These are phyloP conservation scores for Drosophila prostipennis DNA, from an alignment of 2,888 invertebrate genomes.

Conservation along the genomic window DNA sequence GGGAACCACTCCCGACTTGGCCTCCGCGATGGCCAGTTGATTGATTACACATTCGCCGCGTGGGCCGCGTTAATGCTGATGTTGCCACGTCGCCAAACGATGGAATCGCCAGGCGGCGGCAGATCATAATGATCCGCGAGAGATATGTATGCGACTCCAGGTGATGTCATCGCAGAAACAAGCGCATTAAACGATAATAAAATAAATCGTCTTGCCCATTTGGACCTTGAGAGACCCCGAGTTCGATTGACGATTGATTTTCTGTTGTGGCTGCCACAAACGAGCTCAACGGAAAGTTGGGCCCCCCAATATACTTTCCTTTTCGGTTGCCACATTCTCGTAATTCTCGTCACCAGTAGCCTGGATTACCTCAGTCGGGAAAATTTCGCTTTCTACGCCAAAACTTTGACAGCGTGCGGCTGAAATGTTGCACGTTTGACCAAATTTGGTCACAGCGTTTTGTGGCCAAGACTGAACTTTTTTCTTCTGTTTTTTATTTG, in stretches of 20 bases:
- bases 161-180: constrained; percentile 44
- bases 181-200: constrained; percentile 38
- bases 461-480: constrained; percentile 9
- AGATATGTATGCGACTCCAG: not conserved
- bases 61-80: constrained; percentile 60
- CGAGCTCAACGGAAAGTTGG: constrained; percentile 9
- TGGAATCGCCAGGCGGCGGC: constrained; percentile 23
- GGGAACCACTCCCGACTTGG: constrained; percentile 25
- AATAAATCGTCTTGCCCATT: constrained; percentile 28
- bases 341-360: constrained; percentile 44
- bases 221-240: constrained; percentile 26
- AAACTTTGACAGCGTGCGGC: constrained; percentile 76
- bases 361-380: constrained; percentile 66
- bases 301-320: constrained; percentile 33
- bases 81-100: constrained; percentile 52
- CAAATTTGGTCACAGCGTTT: constrained; percentile 63
- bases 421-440: constrained; percentile 77
- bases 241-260: constrained; percentile 13
- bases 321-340: constrained; percentile 50
- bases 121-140: constrained; percentile 33
- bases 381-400: constrained; percentile 76
- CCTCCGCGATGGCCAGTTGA: constrained; percentile 61
- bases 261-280: constrained; percentile 5
- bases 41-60: constrained; percentile 71
- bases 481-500: not conserved